phyloP scores from a whole-genome alignment of 1,140 invertebrate species.

The Penaeus indicus region DNA sequence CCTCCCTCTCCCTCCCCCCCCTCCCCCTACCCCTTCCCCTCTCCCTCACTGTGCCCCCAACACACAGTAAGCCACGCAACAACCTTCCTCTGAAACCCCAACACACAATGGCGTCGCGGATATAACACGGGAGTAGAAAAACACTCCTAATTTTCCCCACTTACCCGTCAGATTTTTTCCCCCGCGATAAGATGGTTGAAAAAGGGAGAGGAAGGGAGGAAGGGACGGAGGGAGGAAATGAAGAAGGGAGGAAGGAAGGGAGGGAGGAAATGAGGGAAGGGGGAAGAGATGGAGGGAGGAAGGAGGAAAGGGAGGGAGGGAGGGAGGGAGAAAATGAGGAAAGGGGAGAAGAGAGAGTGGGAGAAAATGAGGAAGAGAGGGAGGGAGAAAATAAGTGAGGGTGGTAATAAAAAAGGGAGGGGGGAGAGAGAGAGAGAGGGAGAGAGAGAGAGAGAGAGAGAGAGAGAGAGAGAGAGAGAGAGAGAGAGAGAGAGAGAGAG shows the following conservation, averaged over 20 bases:
- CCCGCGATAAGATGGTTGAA: background rate
- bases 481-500: too few species aligned
- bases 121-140: too few species aligned
- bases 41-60: too few species aligned
- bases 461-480: background rate
- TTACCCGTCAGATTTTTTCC: too few species aligned
- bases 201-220: background rate
- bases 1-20: too few species aligned
- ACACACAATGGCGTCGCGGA: too few species aligned
- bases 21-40: too few species aligned
- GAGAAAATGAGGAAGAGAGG: background rate
- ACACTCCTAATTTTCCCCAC: too few species aligned
- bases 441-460: conserved; percentile 8
- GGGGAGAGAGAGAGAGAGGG: background rate
- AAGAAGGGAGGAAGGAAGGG: background rate
- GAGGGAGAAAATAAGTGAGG: background rate
- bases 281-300: background rate
- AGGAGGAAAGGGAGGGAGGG: background rate
- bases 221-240: background rate
- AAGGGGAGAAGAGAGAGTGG: conserved; percentile 1
- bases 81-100: too few species aligned
- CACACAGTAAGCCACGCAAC: too few species aligned
- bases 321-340: background rate
- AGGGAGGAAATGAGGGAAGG: background rate
- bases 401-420: background rate